Evolutionary conservation across 2,797 vertebrate species (phyloP).

Genomic region (Thunnus albacares): DNA sequence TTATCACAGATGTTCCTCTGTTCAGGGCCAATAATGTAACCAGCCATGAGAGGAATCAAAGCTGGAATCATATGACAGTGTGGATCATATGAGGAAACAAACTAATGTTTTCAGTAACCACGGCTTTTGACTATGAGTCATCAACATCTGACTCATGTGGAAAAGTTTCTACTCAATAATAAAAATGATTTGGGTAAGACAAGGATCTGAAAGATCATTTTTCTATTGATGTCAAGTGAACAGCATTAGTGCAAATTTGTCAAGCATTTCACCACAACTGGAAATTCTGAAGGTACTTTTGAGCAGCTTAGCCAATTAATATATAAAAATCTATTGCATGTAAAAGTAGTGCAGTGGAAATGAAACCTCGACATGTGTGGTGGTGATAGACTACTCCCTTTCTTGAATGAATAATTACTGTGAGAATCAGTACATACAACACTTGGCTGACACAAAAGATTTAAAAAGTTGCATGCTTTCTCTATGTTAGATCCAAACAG

Average conservation of each 20-base stretch:
- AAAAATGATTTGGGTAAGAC: slow-evolving; percentile 13
- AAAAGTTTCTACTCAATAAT: slow-evolving; percentile 41
- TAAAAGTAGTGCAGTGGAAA: neutral
- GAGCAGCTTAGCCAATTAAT: neutral
- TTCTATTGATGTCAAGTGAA: slow-evolving; percentile 41
- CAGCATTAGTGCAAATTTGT: slow-evolving; percentile 11
- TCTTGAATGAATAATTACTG: neutral
- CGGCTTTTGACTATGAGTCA: slow-evolving; percentile 69
- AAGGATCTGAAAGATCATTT: slow-evolving; percentile 3
- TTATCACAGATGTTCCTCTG: slow-evolving; percentile 44
- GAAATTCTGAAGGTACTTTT: neutral
- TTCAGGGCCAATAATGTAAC: slow-evolving; percentile 26
- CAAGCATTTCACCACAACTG: neutral
- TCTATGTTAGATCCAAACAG: neutral
- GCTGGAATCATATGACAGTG: slow-evolving; percentile 63
- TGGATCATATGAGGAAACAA: slow-evolving; percentile 65
- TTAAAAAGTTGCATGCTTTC: neutral
- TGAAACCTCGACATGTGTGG: neutral
- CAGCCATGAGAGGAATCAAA: slow-evolving; percentile 14
- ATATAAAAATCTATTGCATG: neutral
- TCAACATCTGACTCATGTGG: slow-evolving; percentile 63
- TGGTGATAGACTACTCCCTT: neutral
- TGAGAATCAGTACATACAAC: neutral
- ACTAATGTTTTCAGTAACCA: slow-evolving; percentile 45
- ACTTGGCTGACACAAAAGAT: neutral